Base-by-base conservation (phyloP, 2,113 vertebrate genomes). In the Nycticorax nycticorax region DNA sequence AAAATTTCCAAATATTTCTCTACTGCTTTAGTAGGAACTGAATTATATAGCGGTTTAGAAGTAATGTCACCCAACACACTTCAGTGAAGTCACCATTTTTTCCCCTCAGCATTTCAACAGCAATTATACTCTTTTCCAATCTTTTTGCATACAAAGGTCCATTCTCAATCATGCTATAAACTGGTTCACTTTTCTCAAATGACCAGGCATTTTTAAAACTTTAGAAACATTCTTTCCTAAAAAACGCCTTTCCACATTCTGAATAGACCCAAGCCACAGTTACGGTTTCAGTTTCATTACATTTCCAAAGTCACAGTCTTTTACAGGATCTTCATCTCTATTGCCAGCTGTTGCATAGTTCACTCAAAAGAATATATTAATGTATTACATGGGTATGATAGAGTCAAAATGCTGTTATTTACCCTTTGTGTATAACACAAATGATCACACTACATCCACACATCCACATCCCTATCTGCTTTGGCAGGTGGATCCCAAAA, bases 381-480 rank as follows among this genome's bases (percentile, higher is more conserved):
- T 3, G 0, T 57, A 35, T 35, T 28, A 32, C 14, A 22, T 1
- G 47, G 12, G 5, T 12, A 59, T 22, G 14, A 62, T 21, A 28
- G 22, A 82, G 10, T 68, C 27, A 76, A 91, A 88, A 69, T 69
- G 12, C 12, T 30, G 12, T 8, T 67, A 5, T 60, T 78, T 66
- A 53, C 12, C 5, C n/a, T 59, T 41, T 55, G 4, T 21, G 8
- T 10, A 21, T 28, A 9, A 43, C 33, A 57, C 18, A 53, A 50
- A n/a, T n/a, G 17, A 62, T 67, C 18, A 33, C n/a, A 35, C 10
- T 55, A 28, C 17, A 75, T 67, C 22, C 14, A 79, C 24, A 30
- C 1, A 47, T 45, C 21, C 8, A 6, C 2, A 1, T 14, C 5
- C 14, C 8, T 39, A 3, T 32, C 52, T 66, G 17, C 13, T 82